phyloP scores from a whole-genome alignment of 1,140 invertebrate genomes.

The Cephus cinctus region DNA sequence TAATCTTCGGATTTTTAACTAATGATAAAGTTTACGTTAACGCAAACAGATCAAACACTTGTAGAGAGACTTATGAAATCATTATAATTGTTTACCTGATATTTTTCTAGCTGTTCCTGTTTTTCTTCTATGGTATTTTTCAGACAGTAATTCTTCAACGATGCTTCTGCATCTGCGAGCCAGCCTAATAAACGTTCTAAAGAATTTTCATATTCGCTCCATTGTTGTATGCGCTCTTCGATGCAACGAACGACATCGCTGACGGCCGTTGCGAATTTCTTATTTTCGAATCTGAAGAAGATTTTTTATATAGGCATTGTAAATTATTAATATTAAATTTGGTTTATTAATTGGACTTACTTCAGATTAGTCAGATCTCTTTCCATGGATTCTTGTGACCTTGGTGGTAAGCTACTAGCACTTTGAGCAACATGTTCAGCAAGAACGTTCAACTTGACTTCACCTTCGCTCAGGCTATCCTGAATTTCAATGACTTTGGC shows the following conservation, averaged over 20 bases:
- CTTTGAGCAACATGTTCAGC: constrained; percentile 69
- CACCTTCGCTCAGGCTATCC: constrained; percentile 72
- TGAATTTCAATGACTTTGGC: constrained; percentile 75
- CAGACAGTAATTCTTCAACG: constrained; percentile 82
- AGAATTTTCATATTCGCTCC: constrained; percentile 86
- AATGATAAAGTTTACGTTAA: no score
- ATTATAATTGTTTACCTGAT: constrained; percentile 78
- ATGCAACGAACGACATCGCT: constrained; percentile 76
- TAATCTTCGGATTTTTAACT: no score
- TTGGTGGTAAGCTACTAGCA: constrained; percentile 65
- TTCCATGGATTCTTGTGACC: constrained; percentile 78
- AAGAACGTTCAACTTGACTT: constrained; percentile 69
- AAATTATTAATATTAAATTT: constrained; percentile 1
- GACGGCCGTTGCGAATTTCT: constrained; percentile 76
- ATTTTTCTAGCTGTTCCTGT: constrained; percentile 84
- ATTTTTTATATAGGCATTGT: constrained; percentile 1
- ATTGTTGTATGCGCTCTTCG: constrained; percentile 84
- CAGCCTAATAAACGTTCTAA: constrained; percentile 80
- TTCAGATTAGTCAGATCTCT: constrained; percentile 74
- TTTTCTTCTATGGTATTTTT: constrained; percentile 88
- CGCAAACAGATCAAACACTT: no score
- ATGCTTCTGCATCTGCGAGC: constrained; percentile 83
- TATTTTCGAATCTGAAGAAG: constrained; percentile 66
- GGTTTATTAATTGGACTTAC: constrained; percentile 37
- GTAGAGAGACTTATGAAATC: no score